Evolutionary conservation across 2,113 vertebrate genomes (phyloP).

Genomic region (Craseonycteris thonglongyai): DNA sequence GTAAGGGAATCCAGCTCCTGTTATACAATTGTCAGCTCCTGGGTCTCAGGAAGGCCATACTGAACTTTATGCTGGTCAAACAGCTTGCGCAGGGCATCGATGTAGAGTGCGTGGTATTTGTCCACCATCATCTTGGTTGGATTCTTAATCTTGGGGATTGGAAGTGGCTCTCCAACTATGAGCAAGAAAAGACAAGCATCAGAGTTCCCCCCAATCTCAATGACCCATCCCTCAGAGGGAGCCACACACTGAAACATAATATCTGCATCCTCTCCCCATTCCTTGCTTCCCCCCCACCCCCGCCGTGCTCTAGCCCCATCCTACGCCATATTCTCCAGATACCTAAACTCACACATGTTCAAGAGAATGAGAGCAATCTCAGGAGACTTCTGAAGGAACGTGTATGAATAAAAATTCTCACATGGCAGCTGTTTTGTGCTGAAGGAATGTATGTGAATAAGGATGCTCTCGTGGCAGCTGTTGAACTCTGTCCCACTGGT

Average conservation of each 20-base stretch:
- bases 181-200: slow-evolving; percentile 28
- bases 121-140: slow-evolving; percentile 76
- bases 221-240: not conserved
- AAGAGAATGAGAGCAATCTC: not conserved
- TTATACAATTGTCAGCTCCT: slow-evolving; percentile 70
- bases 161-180: slow-evolving; percentile 78
- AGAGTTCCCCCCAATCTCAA: not conserved
- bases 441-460: not conserved
- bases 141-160: slow-evolving; percentile 61
- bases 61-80: slow-evolving; percentile 79
- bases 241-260: not conserved
- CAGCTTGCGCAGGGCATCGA: slow-evolving; percentile 70
- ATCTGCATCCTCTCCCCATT: not conserved
- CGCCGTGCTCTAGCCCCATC: not conserved
- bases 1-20: not conserved
- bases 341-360: not conserved
- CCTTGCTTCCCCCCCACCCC: not conserved
- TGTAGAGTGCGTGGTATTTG: slow-evolving; percentile 73
- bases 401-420: not conserved
- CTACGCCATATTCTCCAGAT: not conserved
- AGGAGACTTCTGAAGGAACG: not conserved
- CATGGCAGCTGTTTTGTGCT: not conserved
- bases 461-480: not conserved
- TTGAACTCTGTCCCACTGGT: not conserved
- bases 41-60: slow-evolving; percentile 68